Percentiles rank a stretch among this genome's conserved stretches.
Evolutionary conservation across 2,888 invertebrate species (phyloP).

Genomic region (Trichogramma evanescens): DNA sequence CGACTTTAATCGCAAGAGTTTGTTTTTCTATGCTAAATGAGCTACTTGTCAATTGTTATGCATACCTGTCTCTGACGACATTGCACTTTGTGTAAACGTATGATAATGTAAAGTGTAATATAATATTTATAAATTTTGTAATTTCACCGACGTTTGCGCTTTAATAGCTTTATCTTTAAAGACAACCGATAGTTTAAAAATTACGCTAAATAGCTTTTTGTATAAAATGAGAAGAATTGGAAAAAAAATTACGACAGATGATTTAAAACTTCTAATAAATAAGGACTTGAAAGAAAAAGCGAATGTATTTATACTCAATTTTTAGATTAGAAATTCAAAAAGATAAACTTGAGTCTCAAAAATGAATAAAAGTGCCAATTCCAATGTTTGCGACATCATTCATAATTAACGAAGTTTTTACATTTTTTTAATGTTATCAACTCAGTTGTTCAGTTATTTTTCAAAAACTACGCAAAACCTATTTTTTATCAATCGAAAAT

Average conservation of each 20-base stretch:
- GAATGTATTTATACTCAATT: constrained; percentile 23
- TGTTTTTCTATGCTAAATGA: constrained; percentile 37
- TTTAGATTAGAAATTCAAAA: constrained; percentile 22
- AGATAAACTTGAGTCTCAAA: constrained; percentile 27
- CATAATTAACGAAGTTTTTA: constrained; percentile 7
- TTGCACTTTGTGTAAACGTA: constrained; percentile 44
- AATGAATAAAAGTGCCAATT: constrained; percentile 43
- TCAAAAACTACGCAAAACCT: no score
- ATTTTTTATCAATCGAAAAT: background rate
- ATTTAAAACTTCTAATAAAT: constrained; percentile 22
- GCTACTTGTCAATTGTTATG: constrained; percentile 40
- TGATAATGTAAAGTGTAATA: constrained; percentile 49
- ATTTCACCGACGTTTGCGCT: constrained; percentile 35
- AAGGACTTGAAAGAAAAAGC: constrained; percentile 15
- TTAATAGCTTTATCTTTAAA: constrained; percentile 25
- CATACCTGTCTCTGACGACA: constrained; percentile 45
- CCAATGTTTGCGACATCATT: constrained; percentile 27
- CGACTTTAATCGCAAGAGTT: constrained; percentile 30
- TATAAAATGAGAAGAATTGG: constrained; percentile 12
- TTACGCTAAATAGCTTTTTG: constrained; percentile 22
- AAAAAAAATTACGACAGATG: constrained; percentile 18
- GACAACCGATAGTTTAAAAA: constrained; percentile 19
- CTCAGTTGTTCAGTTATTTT: background rate
- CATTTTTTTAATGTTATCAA: background rate
- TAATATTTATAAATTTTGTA: constrained; percentile 47